Evolutionary conservation across 2,797 vertebrate genomes (phyloP).

Genomic region (Salmo trutta): DNA sequence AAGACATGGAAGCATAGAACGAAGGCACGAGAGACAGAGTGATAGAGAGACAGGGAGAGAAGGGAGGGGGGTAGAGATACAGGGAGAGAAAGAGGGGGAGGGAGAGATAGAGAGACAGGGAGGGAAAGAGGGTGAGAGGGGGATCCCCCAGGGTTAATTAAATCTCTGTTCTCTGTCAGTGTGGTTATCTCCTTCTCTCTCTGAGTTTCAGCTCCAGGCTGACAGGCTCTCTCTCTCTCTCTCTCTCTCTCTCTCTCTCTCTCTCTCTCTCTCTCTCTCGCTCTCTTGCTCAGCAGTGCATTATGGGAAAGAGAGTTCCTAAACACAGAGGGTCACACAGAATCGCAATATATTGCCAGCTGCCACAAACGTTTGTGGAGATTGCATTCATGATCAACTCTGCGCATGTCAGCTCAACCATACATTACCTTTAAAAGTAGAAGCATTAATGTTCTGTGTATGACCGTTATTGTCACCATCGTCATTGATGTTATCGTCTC

Average conservation of each 20-base stretch:
- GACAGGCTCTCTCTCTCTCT: slow-evolving; percentile 38
- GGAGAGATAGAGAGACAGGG: background rate
- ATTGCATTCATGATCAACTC: too few species aligned
- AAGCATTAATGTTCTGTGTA: too few species aligned
- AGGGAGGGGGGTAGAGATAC: background rate
- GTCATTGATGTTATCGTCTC: too few species aligned
- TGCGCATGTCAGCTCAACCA: too few species aligned
- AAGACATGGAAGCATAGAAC: background rate
- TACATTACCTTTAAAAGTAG: too few species aligned
- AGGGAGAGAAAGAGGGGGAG: background rate
- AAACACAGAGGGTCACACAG: too few species aligned
- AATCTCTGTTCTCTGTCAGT: slow-evolving; percentile 77
- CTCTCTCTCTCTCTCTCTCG: background rate
- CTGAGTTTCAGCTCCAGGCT: slow-evolving; percentile 59
- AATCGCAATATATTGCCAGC: background rate
- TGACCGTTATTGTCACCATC: too few species aligned
- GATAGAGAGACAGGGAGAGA: slow-evolving; percentile 1
- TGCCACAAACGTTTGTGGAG: too few species aligned
- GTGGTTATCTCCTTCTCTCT: slow-evolving; percentile 54
- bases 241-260: background rate
- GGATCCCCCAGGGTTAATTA: slow-evolving; percentile 75
- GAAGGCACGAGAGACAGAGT: background rate
- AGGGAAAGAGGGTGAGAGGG: background rate
- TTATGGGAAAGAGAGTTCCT: too few species aligned
- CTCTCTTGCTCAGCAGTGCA: background rate